Evolutionary conservation across 2,888 invertebrate species (phyloP).

Genomic region (Piscicola geometra): DNA sequence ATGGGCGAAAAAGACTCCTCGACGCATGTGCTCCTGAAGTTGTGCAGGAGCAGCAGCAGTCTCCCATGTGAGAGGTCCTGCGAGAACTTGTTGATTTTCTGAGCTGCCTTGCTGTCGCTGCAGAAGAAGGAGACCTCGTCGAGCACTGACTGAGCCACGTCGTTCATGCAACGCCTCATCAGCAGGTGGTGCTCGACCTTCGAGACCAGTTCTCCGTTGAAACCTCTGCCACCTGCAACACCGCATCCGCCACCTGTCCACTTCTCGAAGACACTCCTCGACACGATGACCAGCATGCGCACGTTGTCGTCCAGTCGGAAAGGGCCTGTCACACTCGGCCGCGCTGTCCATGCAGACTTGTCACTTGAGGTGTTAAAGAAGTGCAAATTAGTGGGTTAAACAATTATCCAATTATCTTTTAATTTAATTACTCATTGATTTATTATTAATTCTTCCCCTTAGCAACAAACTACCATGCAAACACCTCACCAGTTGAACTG

Average conservation of each 20-base stretch:
- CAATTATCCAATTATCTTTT: no score
- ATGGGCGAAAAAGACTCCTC: no score
- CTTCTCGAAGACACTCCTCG: slow-evolving; percentile 77
- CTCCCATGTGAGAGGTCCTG: slow-evolving; percentile 61
- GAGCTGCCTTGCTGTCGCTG: not conserved
- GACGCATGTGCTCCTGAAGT: slow-evolving; percentile 75
- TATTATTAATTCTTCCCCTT: no score
- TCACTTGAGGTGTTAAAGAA: slow-evolving; percentile 59
- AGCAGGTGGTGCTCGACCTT: slow-evolving; percentile 61
- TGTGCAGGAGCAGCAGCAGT: slow-evolving; percentile 76
- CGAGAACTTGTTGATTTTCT: not conserved
- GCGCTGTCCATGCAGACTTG: slow-evolving; percentile 75
- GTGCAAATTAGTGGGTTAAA: not conserved
- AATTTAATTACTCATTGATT: no score
- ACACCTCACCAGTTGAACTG: not conserved
- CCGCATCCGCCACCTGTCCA: slow-evolving; percentile 73
- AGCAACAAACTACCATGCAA: no score
- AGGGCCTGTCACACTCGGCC: slow-evolving; percentile 73
- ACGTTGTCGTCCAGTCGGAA: slow-evolving; percentile 73
- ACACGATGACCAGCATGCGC: slow-evolving; percentile 77
- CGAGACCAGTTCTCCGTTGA: slow-evolving; percentile 56
- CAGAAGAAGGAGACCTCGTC: slow-evolving; percentile 68
- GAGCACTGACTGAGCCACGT: slow-evolving; percentile 79
- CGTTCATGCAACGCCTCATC: slow-evolving; percentile 71
- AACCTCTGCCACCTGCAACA: slow-evolving; percentile 70